A percentile compares a stretch with the other conserved stretches of the same genome.
phyloP scores from a whole-genome alignment of 2,888 invertebrate species.

The Octonoba sinensis region DNA sequence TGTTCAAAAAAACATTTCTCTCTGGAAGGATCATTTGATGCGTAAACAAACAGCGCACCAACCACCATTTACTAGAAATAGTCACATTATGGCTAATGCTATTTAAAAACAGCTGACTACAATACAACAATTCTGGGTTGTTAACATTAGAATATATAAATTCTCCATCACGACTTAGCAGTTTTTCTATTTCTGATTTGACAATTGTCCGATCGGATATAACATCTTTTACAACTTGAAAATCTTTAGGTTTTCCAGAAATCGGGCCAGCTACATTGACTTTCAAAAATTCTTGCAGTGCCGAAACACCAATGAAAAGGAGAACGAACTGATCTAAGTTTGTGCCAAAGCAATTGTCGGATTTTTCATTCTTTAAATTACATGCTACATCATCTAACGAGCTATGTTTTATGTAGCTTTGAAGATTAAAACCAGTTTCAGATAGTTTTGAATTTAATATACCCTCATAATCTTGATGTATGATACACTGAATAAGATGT shows the following conservation, averaged over 20 bases:
- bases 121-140: slow-evolving; percentile 73
- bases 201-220: slow-evolving; percentile 1
- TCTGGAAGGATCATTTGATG: slow-evolving; percentile 86
- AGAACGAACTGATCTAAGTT: slow-evolving; percentile 19
- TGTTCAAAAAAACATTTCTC: slow-evolving; percentile 74
- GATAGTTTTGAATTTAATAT: slow-evolving; percentile 24
- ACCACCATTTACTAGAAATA: slow-evolving; percentile 79
- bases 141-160: slow-evolving; percentile 67
- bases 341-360: background rate
- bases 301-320: slow-evolving; percentile 75
- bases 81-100: slow-evolving; percentile 65
- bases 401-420: background rate
- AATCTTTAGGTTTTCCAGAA: slow-evolving; percentile 17
- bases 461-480: slow-evolving; percentile 3
- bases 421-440: slow-evolving; percentile 8
- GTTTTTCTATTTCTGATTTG: slow-evolving; percentile 52
- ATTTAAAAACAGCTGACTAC: slow-evolving; percentile 69
- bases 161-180: slow-evolving; percentile 69
- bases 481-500: background rate
- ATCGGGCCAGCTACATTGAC: slow-evolving; percentile 85
- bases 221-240: slow-evolving; percentile 27
- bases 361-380: background rate
- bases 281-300: slow-evolving; percentile 82
- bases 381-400: background rate
- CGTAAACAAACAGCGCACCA: slow-evolving; percentile 79